Base-by-base conservation (phyloP, 2,888 invertebrate genomes). In the Anoplius nigerrimus region DNA sequence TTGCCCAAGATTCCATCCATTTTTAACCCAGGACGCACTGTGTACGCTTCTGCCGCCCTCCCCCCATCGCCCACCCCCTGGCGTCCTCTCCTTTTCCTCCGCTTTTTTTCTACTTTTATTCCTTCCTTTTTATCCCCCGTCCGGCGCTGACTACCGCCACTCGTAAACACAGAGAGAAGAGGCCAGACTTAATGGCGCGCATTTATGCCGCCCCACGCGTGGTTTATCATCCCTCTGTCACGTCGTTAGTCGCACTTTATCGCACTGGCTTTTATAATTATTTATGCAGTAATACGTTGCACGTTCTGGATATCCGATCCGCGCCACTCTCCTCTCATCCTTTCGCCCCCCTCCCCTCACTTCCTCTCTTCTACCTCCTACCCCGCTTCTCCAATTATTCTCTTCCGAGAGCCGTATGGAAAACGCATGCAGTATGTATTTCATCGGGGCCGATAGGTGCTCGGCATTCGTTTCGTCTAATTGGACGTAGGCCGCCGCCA, bases 151-250 rank as follows among this genome's bases (percentile, higher is more conserved):
- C 62, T 57, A 16, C 34, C n/a, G 27, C 45, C 13, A 48, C 64
- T 62, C 55, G 57, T 45, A 64, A 62, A 69, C 71, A 69, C 58
- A 51, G 20, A 27, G 51, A 58, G 16, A n/a, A 45, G 16, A 27
- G 51, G 52, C n/a, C 53, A 43, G 51, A 56, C 56, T 74, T 80
- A 81, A 82, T 75, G 74, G 78, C 21, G 55, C 58, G 68, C 71
- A 69, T 80, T 81, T 80, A 79, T 78, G 74, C 74, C 71, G 68
- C 65, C 74, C 72, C 78, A 73, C 78, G 72, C 70, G 66, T 71
- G 66, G 71, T 76, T 76, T 76, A 75, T 64, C 72, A 64, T 72
- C 59, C 62, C 66, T 71, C 71, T 72, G 67, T 71, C 70, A 72
- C 70, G 63, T 66, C 74, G 62, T 64, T 72, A 74, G 69, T 69